A percentile compares a stretch with the other conserved stretches of the same genome.
phyloP scores from a whole-genome alignment of 2,113 vertebrate species.

The Rhea pennata region DNA sequence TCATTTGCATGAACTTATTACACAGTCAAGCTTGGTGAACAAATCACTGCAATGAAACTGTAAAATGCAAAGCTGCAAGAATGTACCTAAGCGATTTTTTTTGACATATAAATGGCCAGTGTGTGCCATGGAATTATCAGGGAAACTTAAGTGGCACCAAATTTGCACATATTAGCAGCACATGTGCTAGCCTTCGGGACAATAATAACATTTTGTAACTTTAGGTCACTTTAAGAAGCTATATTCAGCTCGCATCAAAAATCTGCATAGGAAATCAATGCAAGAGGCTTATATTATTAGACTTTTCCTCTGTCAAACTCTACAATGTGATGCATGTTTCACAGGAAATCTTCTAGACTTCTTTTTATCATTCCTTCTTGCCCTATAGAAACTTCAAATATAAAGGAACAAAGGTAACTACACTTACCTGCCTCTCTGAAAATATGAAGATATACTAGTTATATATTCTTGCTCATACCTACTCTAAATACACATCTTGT shows the following conservation, averaged over 20 bases:
- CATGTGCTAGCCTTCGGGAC: neutral
- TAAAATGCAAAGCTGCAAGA: conserved; percentile 2
- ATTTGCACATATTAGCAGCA: neutral
- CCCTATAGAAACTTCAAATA: neutral
- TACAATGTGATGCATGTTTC: neutral
- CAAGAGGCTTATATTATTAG: neutral
- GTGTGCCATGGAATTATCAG: neutral
- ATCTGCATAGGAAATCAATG: neutral
- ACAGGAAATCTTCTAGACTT: neutral
- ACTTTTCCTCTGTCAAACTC: neutral
- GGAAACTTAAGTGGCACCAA: neutral
- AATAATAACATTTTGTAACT: neutral
- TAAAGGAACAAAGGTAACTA: neutral
- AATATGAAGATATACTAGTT: neutral
- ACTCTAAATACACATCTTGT: neutral
- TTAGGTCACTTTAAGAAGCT: neutral
- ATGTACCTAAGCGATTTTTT: conserved; percentile 11
- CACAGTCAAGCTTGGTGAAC: conserved; percentile 43
- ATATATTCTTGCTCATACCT: neutral
- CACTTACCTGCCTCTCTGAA: neutral
- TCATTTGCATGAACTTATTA: conserved; percentile 62
- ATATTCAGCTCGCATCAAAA: conserved; percentile 13
- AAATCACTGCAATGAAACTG: conserved; percentile 24
- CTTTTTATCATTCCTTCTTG: neutral
- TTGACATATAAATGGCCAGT: neutral